A percentile compares a stretch with the other conserved stretches of the same genome.
phyloP scores from a whole-genome alignment of 2,797 vertebrate species.

The Neosilurus mollespiculum region DNA sequence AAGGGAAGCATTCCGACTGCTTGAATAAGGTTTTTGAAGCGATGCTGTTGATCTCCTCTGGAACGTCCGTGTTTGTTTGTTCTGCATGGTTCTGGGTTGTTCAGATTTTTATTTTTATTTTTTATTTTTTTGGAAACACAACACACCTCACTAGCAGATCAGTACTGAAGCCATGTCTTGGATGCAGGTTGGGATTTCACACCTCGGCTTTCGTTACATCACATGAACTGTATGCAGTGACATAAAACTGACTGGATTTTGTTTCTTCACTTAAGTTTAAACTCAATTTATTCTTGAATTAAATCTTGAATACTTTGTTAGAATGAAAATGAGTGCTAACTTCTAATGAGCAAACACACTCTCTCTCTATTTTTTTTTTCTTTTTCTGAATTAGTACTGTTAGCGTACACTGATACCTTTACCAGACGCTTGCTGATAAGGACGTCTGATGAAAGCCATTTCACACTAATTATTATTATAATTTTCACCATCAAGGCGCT shows the following conservation, averaged over 20 bases:
- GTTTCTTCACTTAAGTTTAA: neutral
- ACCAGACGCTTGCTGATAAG: conserved; percentile 18
- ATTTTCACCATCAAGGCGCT: neutral
- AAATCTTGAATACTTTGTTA: neutral
- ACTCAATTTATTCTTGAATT: neutral
- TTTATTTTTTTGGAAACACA: conserved; percentile 2
- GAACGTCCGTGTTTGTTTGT: neutral
- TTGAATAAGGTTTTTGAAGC: conserved; percentile 9
- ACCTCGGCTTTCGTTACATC: neutral
- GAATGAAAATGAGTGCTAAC: neutral
- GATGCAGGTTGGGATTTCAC: neutral
- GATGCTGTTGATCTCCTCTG: conserved; percentile 33
- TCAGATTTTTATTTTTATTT: neutral
- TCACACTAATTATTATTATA: neutral
- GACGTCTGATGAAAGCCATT: conserved; percentile 32
- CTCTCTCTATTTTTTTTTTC: neutral
- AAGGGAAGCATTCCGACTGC: conserved; percentile 14
- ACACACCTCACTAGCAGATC: conserved; percentile 10
- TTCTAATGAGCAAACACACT: neutral
- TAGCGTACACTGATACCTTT: conserved; percentile 3
- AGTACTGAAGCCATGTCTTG: conserved; percentile 5
- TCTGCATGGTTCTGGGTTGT: neutral
- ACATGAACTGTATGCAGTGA: neutral
- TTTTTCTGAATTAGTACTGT: neutral
- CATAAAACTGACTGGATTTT: neutral